Conservation (phyloP, 1,140 invertebrate species). For the Sitophilus oryzae region DNA sequence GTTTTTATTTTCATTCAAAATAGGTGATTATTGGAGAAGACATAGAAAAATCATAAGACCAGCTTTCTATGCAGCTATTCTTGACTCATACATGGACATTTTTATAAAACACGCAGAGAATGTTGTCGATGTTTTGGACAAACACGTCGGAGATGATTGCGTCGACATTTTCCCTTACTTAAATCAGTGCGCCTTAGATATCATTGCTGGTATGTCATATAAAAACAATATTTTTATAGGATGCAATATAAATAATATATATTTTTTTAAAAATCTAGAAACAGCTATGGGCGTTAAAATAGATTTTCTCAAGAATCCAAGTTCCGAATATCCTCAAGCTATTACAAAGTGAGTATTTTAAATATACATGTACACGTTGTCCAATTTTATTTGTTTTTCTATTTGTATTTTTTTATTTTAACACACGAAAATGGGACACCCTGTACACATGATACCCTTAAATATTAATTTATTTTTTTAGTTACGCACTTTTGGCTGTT, state of each 20-base stretch:
- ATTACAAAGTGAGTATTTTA: conserved; percentile 67
- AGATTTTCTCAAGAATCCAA: conserved; percentile 59
- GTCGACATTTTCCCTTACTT: conserved; percentile 73
- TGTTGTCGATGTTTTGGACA: conserved; percentile 59
- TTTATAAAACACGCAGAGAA: conserved; percentile 71
- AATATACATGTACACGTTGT: too few relatives aligned
- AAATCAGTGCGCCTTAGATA: conserved; percentile 69
- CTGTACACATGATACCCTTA: too few relatives aligned
- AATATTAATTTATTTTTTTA: too few relatives aligned
- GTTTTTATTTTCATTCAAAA: neutral
- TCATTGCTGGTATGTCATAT: conserved; percentile 67
- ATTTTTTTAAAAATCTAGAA: conserved; percentile 47
- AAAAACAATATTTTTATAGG: too few relatives aligned
- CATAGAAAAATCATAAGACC: conserved; percentile 80
- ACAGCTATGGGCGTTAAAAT: conserved; percentile 77
- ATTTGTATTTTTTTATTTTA: too few relatives aligned
- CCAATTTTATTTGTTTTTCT: too few relatives aligned
- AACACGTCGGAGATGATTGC: conserved; percentile 52
- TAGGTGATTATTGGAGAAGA: conserved; percentile 60
- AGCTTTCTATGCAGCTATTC: conserved; percentile 83
- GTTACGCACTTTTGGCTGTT: conserved; percentile 36
- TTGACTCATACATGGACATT: conserved; percentile 77
- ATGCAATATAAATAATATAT: too few relatives aligned
- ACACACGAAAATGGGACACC: too few relatives aligned
- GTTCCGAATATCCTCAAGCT: conserved; percentile 71